Evolutionary conservation across 2,888 invertebrate genomes (phyloP).

Genomic region (Elegia similella): DNA sequence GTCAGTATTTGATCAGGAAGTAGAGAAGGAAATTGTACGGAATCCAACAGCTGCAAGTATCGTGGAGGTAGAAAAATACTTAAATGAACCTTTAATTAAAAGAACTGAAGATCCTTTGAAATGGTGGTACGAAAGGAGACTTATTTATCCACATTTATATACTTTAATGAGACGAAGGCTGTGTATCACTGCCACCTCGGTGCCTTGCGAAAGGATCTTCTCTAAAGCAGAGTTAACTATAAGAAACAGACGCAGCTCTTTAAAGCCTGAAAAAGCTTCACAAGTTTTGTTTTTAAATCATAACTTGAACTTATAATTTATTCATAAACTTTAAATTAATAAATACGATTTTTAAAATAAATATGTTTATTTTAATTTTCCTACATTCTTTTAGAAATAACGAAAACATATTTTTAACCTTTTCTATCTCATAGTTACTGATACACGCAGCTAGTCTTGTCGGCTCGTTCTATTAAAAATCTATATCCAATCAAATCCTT

Average conservation of each 20-base stretch:
- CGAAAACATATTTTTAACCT: too few relatives aligned
- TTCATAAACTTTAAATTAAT: too few relatives aligned
- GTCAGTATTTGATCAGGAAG: too few relatives aligned
- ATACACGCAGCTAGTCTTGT: too few relatives aligned
- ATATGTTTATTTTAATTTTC: too few relatives aligned
- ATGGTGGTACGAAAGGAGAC: slow-evolving; percentile 26
- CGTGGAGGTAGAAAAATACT: slow-evolving; percentile 25
- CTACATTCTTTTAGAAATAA: too few relatives aligned
- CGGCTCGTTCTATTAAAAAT: too few relatives aligned
- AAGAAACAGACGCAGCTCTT: slow-evolving; percentile 12
- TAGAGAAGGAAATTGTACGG: slow-evolving; percentile 19
- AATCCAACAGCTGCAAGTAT: slow-evolving; percentile 26
- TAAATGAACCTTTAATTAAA: slow-evolving; percentile 25
- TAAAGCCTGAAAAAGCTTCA: slow-evolving; percentile 17
- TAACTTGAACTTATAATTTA: slow-evolving; percentile 10
- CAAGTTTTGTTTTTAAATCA: slow-evolving; percentile 23
- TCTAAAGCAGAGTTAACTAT: slow-evolving; percentile 7
- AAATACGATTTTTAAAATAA: too few relatives aligned
- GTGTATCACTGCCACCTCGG: too few relatives aligned
- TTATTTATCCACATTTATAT: slow-evolving; percentile 21
- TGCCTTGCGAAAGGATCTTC: too few relatives aligned
- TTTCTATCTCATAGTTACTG: too few relatives aligned
- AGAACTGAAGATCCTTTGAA: slow-evolving; percentile 25
- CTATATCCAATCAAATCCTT: too few relatives aligned
- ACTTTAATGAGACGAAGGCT: slow-evolving; percentile 2